A percentile compares a stretch with the other conserved stretches of the same genome.
phyloP scores from a whole-genome alignment of 2,888 invertebrate genomes.

The Chrysopilus asiliformis region DNA sequence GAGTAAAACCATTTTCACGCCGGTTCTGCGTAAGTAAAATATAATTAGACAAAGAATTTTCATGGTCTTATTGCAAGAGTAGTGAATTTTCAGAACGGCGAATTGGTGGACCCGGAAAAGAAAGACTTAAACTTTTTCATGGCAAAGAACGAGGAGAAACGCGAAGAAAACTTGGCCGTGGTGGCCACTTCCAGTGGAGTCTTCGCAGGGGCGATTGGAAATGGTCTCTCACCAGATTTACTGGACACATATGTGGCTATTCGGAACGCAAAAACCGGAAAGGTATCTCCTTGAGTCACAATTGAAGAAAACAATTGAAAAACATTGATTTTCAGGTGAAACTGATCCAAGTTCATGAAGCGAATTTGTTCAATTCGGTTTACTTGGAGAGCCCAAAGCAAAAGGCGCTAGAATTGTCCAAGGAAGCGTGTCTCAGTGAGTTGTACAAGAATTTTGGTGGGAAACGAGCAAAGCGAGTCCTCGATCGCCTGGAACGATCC shows the following conservation, averaged over 20 bases:
- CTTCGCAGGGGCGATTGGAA: slow-evolving; percentile 21
- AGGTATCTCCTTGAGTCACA: slow-evolving; percentile 16
- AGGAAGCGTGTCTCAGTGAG: slow-evolving; percentile 4
- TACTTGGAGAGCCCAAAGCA: slow-evolving; percentile 6
- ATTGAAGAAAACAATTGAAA: slow-evolving; percentile 16
- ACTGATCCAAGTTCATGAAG: slow-evolving; percentile 10
- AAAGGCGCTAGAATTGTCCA: neutral
- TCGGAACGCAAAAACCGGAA: slow-evolving; percentile 26
- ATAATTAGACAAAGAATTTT: no score
- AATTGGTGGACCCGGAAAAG: slow-evolving; percentile 17
- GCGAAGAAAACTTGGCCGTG: slow-evolving; percentile 15
- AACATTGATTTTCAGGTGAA: slow-evolving; percentile 14
- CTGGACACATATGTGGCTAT: slow-evolving; percentile 28
- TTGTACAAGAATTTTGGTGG: slow-evolving; percentile 29
- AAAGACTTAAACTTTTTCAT: slow-evolving; percentile 18
- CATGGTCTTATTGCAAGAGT: no score
- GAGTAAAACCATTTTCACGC: no score
- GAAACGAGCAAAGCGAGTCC: slow-evolving; percentile 22
- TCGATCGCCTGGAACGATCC: slow-evolving; percentile 24
- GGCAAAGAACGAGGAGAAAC: slow-evolving; percentile 10
- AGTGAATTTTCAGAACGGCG: slow-evolving; percentile 33
- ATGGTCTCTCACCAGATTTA: slow-evolving; percentile 13
- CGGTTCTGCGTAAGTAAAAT: no score
- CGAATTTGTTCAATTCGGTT: no score
- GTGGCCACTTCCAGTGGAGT: slow-evolving; percentile 20